phyloP scores from a whole-genome alignment of 2,888 invertebrate species.

The Malthinus flaveolus region DNA sequence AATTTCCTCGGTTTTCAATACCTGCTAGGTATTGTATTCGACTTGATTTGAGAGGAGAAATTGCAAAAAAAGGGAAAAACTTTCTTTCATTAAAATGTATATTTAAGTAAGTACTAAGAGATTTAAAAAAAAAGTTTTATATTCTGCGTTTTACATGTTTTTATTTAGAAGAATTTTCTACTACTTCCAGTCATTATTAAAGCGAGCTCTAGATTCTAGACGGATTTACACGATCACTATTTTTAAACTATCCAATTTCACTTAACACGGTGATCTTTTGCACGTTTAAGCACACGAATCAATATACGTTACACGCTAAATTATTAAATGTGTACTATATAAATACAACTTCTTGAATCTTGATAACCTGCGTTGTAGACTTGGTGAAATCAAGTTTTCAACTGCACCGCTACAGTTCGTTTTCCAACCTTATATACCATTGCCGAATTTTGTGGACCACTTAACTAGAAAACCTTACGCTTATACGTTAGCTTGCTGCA shows the following conservation, averaged over 20 bases:
- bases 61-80: constrained; percentile 31
- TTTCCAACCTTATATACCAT: constrained; percentile 59
- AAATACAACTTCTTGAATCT: not conserved
- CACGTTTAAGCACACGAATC: too few species aligned
- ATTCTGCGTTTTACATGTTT: too few species aligned
- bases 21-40: constrained; percentile 35
- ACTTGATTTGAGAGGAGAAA: constrained; percentile 35
- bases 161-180: too few species aligned
- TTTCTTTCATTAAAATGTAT: constrained; percentile 4
- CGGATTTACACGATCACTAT: too few species aligned
- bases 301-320: not conserved
- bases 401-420: constrained; percentile 43
- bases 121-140: too few species aligned
- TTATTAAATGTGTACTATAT: not conserved
- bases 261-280: too few species aligned
- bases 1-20: constrained; percentile 42
- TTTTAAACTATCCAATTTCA: too few species aligned
- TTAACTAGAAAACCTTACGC: constrained; percentile 65
- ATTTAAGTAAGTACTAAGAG: not conserved
- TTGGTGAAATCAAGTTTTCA: constrained; percentile 36
- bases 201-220: too few species aligned
- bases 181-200: too few species aligned
- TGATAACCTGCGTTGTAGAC: constrained; percentile 26
- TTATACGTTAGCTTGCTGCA: constrained; percentile 57
- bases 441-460: constrained; percentile 65